Base-by-base conservation (phyloP, 2,888 invertebrate genomes). In the Mamestra brassicae region DNA sequence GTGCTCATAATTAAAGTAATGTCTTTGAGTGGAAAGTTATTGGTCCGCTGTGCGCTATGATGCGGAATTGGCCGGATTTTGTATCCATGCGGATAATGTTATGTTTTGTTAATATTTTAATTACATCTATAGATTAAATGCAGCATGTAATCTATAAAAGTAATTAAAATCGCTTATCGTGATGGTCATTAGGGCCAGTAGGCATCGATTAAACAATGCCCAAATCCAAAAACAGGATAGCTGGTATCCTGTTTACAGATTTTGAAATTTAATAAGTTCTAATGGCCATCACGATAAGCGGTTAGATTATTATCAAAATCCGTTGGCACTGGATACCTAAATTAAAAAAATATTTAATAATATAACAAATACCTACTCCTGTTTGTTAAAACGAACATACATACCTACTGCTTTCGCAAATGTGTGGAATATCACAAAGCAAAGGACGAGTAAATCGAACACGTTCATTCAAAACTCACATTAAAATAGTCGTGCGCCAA, bases 1-100 rank as follows among this genome's bases (percentile, higher is more conserved):
- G 78, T 74, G 79, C 64, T 72, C 73, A 74, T 82, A 82, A 85
- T 85, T 85, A 84, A 82, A 81, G 77, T 83, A 73, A 84, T 84
- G 81, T 82, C 76, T 78, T 81, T 75, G 71, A 74, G 76, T 69
- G 64, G 60, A 61, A 77, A 75, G 75, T 85, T 83, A 84, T 83
- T 74, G 84, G 69, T 74, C 83, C 84, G 65, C 61, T 71, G 80
- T 71, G 82, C 38, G 45, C 71, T 34, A 60, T 73, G 60, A 26
- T 50, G 45, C 15, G 38, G 50, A 17, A 71, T 60, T 76, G 72
- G 10, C 7, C 34, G 38, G 66, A 70, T 50, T 64, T 52, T 42
- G 42, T 73, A 11, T 58, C 47, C n/a, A 36, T 52, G 34, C 50
- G 63, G 68, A 80, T 64, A 52, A 74, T 58, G 0, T 34, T 45